Conservation (phyloP, 2,888 invertebrate species). For the Pemphredon lugubris region DNA sequence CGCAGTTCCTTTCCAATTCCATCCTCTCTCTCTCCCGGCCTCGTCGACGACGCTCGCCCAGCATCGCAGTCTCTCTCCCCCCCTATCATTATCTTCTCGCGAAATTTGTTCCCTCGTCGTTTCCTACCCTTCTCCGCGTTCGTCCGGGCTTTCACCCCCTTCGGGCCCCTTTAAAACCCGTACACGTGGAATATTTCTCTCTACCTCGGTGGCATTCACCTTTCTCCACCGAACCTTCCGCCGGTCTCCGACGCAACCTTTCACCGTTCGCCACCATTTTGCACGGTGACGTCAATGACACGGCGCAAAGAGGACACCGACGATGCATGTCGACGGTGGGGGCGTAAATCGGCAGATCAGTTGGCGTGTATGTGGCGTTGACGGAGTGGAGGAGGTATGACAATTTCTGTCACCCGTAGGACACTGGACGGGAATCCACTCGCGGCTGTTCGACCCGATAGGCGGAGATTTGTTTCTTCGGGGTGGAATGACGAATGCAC, state of each 20-base stretch:
- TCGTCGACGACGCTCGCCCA: conserved; percentile 10
- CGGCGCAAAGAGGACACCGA: not conserved
- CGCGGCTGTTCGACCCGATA: not conserved
- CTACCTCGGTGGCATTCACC: not conserved
- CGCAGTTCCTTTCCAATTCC: conserved; percentile 15
- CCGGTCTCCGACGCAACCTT: conserved; percentile 17
- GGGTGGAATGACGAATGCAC: not conserved
- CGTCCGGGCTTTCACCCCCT: not conserved
- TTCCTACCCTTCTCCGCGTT: not conserved
- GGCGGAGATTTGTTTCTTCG: not conserved
- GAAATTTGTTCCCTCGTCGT: not conserved
- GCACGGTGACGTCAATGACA: conserved; percentile 7
- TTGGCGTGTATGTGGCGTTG: not conserved
- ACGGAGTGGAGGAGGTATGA: not conserved
- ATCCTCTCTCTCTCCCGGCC: not conserved
- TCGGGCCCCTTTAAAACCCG: not conserved
- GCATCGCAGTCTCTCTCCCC: conserved; percentile 2
- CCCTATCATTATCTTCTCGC: not conserved
- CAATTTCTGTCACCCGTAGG: not conserved
- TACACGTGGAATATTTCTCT: not conserved
- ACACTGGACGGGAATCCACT: not conserved
- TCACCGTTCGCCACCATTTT: conserved; percentile 43
- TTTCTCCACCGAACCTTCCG: not conserved
- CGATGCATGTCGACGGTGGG: not conserved
- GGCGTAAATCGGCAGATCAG: not conserved